A percentile compares a stretch with the other conserved stretches of the same genome.
phyloP scores from a whole-genome alignment of 2,113 vertebrate species.

The Asarcornis scutulata region DNA sequence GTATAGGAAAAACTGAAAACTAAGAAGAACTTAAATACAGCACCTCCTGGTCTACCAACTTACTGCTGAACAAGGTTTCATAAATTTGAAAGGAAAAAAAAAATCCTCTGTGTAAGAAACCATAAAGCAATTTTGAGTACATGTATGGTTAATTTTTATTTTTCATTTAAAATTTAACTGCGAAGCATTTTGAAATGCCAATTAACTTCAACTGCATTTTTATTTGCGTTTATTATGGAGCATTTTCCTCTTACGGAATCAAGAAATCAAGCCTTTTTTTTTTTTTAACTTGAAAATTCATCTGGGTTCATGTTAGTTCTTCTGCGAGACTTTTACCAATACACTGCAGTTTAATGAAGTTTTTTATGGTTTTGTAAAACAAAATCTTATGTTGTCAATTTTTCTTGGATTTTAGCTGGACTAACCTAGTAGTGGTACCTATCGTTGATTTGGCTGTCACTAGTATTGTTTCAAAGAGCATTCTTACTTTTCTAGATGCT shows the following conservation, averaged over 20 bases:
- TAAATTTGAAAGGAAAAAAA: neutral
- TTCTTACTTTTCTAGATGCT: neutral
- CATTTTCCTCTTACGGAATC: neutral
- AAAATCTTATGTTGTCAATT: neutral
- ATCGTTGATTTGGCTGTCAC: neutral
- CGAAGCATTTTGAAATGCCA: neutral
- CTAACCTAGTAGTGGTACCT: neutral
- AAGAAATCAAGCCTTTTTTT: neutral
- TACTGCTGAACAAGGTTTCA: neutral
- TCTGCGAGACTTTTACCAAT: neutral
- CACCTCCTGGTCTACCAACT: neutral
- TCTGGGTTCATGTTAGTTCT: neutral
- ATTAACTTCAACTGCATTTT: conserved; percentile 28
- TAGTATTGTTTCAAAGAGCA: neutral
- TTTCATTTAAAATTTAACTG: conserved; percentile 8
- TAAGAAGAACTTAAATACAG: neutral
- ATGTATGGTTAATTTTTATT: neutral
- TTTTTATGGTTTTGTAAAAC: neutral
- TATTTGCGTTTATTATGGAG: neutral
- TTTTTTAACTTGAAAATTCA: neutral
- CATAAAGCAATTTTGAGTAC: neutral
- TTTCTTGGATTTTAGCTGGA: neutral
- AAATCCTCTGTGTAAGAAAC: neutral
- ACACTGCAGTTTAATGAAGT: neutral
- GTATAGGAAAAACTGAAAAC: neutral